Base-by-base conservation (phyloP, 2,888 invertebrate genomes). In the Molorchus minor region DNA sequence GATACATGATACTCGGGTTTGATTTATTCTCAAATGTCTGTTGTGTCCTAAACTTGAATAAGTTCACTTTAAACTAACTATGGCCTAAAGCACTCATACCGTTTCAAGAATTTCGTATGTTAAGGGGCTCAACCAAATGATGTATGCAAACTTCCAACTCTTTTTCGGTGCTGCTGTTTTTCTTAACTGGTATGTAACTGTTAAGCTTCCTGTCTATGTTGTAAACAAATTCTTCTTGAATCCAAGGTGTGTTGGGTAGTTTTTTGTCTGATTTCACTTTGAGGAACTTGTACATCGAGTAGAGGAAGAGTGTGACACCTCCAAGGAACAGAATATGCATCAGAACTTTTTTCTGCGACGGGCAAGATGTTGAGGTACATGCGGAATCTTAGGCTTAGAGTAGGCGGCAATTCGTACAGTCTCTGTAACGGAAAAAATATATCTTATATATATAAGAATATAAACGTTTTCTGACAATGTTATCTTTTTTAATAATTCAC, bases 361-460 rank as follows among this genome's bases (percentile, higher is more conserved):
- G 93, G 93, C 2, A 91, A 75, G 3, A 90, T 83, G 74, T 90
- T 89, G 2, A 93, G 79, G 76, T 93, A 93, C 8, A 93, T 77
- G 62, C 85, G 84, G 80, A 93, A 93, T 17, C 87, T 86, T 20
- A 83, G 81, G 55, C 84, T 83, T 69, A 93, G 77, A 0, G 78
- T 75, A 1, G 85, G 81, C 0, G 93, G 89, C 1, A 93, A 82
- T 2, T 83, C 80, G 70, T 86, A 83, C 88, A 93, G 86, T 73
- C 87, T 85, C 93, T 92, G 84, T 21, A 81, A 82, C 29, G 80
- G 81, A 73, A 65, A 47, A 73, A 70, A 33, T 33, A 25, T n/a
- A 65, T 55, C 58, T 20, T 47, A 17, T 46, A 20, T 15, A 30
- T 12, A 3, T 15, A 46, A 3, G 8, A 1, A 4, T 17, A 43